A percentile compares a stretch with the other conserved stretches of the same genome.
Evolutionary conservation across 2,113 vertebrate genomes (phyloP).

Genomic region (Serinus canaria): DNA sequence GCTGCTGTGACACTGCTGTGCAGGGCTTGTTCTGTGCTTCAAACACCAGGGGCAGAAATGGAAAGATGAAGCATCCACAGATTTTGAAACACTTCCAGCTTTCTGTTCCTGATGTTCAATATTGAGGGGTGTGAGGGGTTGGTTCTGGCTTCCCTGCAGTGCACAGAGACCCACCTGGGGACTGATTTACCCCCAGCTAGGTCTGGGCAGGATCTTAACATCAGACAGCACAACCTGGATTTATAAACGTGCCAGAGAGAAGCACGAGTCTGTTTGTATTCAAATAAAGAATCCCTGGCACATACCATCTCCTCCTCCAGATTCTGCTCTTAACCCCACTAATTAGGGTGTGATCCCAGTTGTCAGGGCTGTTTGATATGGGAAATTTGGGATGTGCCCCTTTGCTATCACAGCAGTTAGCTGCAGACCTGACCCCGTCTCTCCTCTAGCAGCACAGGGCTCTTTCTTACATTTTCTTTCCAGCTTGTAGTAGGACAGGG

Average conservation of each 20-base stretch:
- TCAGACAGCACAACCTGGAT: neutral
- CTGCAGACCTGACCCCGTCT: neutral
- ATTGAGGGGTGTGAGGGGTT: too few relatives aligned
- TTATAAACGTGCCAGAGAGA: neutral
- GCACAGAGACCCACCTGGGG: neutral
- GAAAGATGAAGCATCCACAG: neutral
- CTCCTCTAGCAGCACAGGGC: neutral
- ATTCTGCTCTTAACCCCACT: neutral
- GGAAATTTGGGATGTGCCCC: neutral
- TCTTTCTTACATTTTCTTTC: neutral
- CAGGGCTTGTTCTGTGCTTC: neutral
- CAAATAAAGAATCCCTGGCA: neutral
- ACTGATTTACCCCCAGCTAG: neutral
- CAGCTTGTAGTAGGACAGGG: neutral
- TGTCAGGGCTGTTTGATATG: neutral
- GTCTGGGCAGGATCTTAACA: neutral
- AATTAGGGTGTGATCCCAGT: neutral
- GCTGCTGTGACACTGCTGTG: neutral
- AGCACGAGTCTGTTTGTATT: neutral
- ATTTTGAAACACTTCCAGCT: neutral
- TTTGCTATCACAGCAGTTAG: neutral
- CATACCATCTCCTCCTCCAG: neutral
- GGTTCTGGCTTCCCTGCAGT: neutral
- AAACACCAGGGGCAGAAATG: neutral
- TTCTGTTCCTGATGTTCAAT: neutral